A percentile compares a stretch with the other conserved stretches of the same genome.
Conservation (phyloP, 92 coral and sea anemone species). For the Muricea muricata region DNA sequence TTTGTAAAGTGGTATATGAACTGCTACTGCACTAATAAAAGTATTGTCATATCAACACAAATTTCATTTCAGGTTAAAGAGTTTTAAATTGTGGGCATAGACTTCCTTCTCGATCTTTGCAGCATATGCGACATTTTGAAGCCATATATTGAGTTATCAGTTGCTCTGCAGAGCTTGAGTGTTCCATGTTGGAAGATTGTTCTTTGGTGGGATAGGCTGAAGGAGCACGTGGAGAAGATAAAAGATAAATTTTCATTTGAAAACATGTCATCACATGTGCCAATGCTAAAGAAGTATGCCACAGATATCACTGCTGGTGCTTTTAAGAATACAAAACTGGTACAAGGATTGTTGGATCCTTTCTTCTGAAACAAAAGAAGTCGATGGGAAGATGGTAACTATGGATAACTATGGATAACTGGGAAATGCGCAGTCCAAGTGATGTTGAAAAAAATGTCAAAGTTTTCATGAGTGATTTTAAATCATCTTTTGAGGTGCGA, state of each 20-base stretch:
- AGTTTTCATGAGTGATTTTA: conserved; percentile 27
- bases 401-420: not conserved
- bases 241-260: not conserved
- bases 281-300: conserved; percentile 26
- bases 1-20: too few relatives aligned
- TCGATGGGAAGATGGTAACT: not conserved
- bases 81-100: too few relatives aligned
- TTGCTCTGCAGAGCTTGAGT: too few relatives aligned
- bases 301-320: not conserved
- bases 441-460: not conserved
- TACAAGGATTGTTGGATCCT: conserved; percentile 8
- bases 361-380: conserved; percentile 7
- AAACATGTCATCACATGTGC: conserved; percentile 23
- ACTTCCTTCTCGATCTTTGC: too few relatives aligned
- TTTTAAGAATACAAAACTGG: conserved; percentile 15
- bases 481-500: conserved; percentile 15
- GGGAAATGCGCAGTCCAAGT: not conserved
- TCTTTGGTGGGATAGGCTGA: conserved; percentile 16
- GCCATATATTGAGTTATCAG: too few relatives aligned
- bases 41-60: too few relatives aligned
- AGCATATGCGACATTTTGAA: too few relatives aligned
- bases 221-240: conserved; percentile 17
- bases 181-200: conserved; percentile 28
- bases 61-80: too few relatives aligned
- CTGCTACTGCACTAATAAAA: too few relatives aligned